Evolutionary conservation across 92 coral and sea anemone species (phyloP).

Genomic region (Epizoanthus stellaris): DNA sequence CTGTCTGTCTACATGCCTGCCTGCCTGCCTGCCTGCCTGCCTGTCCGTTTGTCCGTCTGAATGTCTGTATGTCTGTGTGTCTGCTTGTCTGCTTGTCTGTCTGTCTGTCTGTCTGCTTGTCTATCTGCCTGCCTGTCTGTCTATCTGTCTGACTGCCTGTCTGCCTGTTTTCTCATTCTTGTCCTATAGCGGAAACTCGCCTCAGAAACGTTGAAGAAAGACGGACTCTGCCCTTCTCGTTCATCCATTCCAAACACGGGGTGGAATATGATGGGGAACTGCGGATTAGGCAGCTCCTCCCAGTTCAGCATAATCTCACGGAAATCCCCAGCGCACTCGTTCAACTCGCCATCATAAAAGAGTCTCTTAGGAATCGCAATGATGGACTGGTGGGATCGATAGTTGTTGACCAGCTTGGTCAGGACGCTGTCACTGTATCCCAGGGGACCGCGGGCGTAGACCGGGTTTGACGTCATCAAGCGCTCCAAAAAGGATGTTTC

Average conservation of each 20-base stretch:
- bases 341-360: constrained; percentile 76
- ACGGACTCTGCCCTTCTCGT: constrained; percentile 79
- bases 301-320: constrained; percentile 68
- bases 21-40: too few species aligned
- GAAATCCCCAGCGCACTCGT: constrained; percentile 72
- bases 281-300: constrained; percentile 77
- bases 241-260: constrained; percentile 81
- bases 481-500: constrained; percentile 76
- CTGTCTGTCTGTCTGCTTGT: too few species aligned
- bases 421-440: constrained; percentile 59
- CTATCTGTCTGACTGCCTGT: too few species aligned
- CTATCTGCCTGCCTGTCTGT: too few species aligned
- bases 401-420: constrained; percentile 86
- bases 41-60: too few species aligned
- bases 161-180: too few species aligned
- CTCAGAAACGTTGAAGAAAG: constrained; percentile 85
- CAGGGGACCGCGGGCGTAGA: constrained; percentile 55
- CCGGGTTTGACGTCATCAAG: constrained; percentile 61
- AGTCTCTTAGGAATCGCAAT: constrained; percentile 78
- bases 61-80: too few species aligned
- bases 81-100: too few species aligned
- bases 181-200: neutral
- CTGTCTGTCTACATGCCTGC: too few species aligned
- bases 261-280: constrained; percentile 75
- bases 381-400: constrained; percentile 82